Conservation (phyloP, 1,140 invertebrate species). For the Drosophila micromelanica region DNA sequence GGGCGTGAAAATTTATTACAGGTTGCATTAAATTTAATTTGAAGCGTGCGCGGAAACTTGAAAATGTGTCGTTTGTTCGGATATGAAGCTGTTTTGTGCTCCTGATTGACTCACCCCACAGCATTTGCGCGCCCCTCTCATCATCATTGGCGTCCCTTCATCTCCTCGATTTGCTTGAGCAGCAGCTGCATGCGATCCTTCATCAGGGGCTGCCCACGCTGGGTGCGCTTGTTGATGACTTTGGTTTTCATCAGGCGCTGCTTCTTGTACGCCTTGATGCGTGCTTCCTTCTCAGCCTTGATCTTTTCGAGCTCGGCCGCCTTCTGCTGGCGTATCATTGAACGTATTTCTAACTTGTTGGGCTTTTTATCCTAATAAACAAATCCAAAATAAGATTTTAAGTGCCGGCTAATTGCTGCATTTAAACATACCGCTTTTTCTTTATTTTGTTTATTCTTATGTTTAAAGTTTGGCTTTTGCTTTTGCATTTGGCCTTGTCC, state of each 20-base stretch:
- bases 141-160: conserved; percentile 57
- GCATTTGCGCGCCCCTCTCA: neutral
- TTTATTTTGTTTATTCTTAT: conserved; percentile 43
- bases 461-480: conserved; percentile 53
- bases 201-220: conserved; percentile 78
- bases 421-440: conserved; percentile 35
- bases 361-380: conserved; percentile 56
- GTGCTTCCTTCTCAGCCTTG: conserved; percentile 67
- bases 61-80: conserved; percentile 5
- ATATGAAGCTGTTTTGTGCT: conserved; percentile 3
- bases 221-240: conserved; percentile 72
- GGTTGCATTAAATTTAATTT: conserved; percentile 83
- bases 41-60: conserved; percentile 58
- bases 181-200: conserved; percentile 81
- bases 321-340: conserved; percentile 64
- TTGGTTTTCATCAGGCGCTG: conserved; percentile 75
- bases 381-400: neutral
- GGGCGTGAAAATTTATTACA: conserved; percentile 81
- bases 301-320: conserved; percentile 51
- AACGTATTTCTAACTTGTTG: conserved; percentile 62
- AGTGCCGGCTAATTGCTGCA: neutral
- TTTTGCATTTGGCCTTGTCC: conserved; percentile 14
- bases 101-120: conserved; percentile 16
- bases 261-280: conserved; percentile 71
- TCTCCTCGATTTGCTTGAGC: conserved; percentile 80